Base-by-base conservation (phyloP, 2,797 vertebrate genomes). In the Yasuhikotakia modesta region DNA sequence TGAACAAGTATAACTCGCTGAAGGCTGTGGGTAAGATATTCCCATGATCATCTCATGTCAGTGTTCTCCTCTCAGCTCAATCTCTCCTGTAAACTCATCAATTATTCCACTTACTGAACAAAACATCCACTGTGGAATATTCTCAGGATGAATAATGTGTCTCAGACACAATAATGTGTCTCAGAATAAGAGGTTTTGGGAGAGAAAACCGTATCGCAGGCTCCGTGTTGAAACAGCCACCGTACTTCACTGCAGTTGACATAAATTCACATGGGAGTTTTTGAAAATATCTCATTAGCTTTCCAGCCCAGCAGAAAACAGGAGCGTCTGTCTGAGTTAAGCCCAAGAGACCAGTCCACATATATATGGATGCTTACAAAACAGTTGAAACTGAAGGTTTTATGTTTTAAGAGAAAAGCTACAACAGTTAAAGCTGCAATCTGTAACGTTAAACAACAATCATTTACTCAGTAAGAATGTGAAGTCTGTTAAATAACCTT, bases 1-100 rank as follows among this genome's bases (percentile, higher is more conserved):
- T 98, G 77, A 99, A 97, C 93, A 99, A 98, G 88, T 99, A 99
- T 0, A 96, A 97, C 79, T 96, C 97, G 63, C 91, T 99, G 13
- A 99, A 99, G 91, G 96, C 96, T 27, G 97, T 99, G 0, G 97
- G 97, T 99, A 93, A 98, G 97, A 88, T 10, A 58, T 46, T 64
- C n/a, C 1, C 43, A 58, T 65, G 52, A 74, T 63, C 1, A 69
- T 55, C 48, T 43, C 52, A 70, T 48, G 14, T 70, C 43, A 43
- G 46, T 27, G 48, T 50, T 74, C 53, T 30, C 22, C 24, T 79
- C 57, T 48, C 24, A 35, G 69, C 57, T 70, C 66, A 57, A 70
- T 69, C 27, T 60, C 60, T 50, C 24, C 55, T 61, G 27, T 69
- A 76, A 68, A 69, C 43, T 77, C 66, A 70, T 77, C n/a, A 70